Base-by-base conservation (phyloP, 2,888 invertebrate species). In the Platycnemis pennipes region DNA sequence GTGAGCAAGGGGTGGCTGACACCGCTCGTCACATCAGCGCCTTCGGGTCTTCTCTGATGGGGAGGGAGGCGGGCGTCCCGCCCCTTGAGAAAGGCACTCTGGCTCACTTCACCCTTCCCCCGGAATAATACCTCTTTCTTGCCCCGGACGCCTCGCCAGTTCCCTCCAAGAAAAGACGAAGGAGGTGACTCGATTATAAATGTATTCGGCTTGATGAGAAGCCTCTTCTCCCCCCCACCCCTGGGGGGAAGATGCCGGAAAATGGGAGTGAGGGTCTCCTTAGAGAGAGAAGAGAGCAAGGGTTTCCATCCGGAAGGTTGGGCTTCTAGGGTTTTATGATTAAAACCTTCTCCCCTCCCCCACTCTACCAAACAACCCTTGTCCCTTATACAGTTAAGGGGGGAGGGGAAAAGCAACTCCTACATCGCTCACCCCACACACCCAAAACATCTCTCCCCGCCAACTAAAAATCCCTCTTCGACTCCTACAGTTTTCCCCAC, bases 161-260 rank as follows among this genome's bases (percentile, higher is more conserved):
- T 37, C 31, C 77, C 63, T 13, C 77, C 7, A 26, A 77, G 77
- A 77, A 77, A 77, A 77, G 77, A 77, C 11, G 44, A 69, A 42
- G n/a, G 77, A 22, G 37, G 91, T 11, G 56, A 91, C 42, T 91
- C 63, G 63, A 56, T 56, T 69, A 91, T 91, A 69, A 91, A 91
- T 69, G 69, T 44, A 63, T 91, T 91, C 16, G n/a, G 56, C 44
- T 44, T 63, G 63, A 91, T 44, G 63, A 91, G 44, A n/a, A 63
- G 91, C 11, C 77, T n/a, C n/a, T 69, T 42, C 91, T 26, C 4
- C 13, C 87, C 46, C 69, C 44, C 44, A 11, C 31, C 16, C 4
- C 16, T 3, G 53, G 2, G 53, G 53, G 49, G 31, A 53, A 22
- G 89, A 53, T 19, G 22, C 44, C 44, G 63, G 13, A 45, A 44